A percentile compares a stretch with the other conserved stretches of the same genome.
phyloP scores from a whole-genome alignment of 2,797 vertebrate genomes.

The Euphonia xanthogaster region DNA sequence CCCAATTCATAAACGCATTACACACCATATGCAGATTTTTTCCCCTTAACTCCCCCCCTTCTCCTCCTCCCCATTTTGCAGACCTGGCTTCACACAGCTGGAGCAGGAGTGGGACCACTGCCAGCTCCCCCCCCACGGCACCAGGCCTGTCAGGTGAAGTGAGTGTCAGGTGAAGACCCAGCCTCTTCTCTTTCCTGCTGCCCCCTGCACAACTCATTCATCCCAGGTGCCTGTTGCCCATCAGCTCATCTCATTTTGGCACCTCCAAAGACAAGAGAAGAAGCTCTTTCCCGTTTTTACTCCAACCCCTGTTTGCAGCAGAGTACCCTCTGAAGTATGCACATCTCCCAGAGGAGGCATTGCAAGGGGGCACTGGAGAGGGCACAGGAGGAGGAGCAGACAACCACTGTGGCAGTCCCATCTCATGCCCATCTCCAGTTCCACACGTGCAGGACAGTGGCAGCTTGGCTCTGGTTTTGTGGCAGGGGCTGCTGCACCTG shows the following conservation, averaged over 20 bases:
- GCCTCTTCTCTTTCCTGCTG: background rate
- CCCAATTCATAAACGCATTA: constrained; percentile 72
- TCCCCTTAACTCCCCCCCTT: background rate
- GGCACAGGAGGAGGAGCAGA: background rate
- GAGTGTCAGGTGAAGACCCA: background rate
- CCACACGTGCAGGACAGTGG: fast-evolving
- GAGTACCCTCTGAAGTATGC: background rate
- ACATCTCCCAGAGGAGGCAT: fast-evolving
- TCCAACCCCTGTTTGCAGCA: background rate
- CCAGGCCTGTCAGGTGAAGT: fast-evolving
- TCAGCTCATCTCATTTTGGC: background rate
- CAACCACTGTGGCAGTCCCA: fast-evolving
- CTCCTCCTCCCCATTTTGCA: background rate
- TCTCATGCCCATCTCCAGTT: background rate
- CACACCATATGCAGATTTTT: constrained; percentile 59
- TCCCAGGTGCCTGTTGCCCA: background rate
- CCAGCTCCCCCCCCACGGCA: background rate
- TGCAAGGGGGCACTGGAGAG: fast-evolving
- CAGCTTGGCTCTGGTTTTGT: background rate
- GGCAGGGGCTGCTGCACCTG: background rate
- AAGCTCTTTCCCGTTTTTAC: background rate
- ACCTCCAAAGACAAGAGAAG: background rate
- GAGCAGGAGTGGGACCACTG: fast-evolving
- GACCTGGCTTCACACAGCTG: background rate
- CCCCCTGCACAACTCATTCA: background rate